These are phyloP conservation scores for Neoniphon sammara DNA, from an alignment of 2,797 vertebrate genomes.

Conservation along the genomic window DNA sequence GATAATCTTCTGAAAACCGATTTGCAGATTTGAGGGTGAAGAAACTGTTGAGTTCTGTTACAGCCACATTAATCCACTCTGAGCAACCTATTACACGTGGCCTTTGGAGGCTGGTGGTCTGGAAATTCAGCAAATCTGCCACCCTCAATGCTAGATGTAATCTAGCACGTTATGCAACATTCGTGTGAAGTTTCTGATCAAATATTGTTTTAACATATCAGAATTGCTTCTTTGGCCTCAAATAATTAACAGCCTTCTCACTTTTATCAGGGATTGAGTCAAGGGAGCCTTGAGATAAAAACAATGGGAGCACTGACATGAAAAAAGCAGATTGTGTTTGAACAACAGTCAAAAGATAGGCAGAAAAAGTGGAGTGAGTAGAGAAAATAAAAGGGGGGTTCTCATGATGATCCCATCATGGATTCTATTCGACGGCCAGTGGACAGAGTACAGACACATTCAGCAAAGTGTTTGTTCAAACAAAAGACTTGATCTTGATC, in stretches of 20 bases:
- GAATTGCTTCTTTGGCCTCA: not conserved
- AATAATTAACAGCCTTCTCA: not conserved
- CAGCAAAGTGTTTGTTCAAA: constrained; percentile 15
- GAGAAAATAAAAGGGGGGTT: constrained; percentile 16
- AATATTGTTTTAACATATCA: constrained; percentile 4
- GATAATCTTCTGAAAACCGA: constrained; percentile 62
- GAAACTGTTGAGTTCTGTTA: constrained; percentile 51
- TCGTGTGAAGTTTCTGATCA: not conserved
- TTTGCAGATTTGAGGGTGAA: constrained; percentile 64
- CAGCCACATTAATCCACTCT: constrained; percentile 52
- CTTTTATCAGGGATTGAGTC: constrained; percentile 1
- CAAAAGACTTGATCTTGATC: constrained; percentile 5
- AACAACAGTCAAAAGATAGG: constrained; percentile 11
- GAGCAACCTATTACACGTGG: constrained; percentile 21
- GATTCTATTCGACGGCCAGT: constrained; percentile 18
- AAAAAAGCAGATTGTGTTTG: not conserved
- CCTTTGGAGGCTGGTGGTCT: constrained; percentile 10
- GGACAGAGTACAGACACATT: constrained; percentile 6
- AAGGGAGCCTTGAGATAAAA: too few relatives aligned
- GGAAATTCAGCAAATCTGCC: not conserved
- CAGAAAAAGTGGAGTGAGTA: not conserved
- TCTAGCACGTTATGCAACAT: not conserved
- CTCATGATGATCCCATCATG: constrained; percentile 4
- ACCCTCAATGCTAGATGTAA: not conserved
- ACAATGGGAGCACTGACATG: too few relatives aligned